phyloP scores from a whole-genome alignment of 2,888 invertebrate genomes.

The Hipparchia semele region DNA sequence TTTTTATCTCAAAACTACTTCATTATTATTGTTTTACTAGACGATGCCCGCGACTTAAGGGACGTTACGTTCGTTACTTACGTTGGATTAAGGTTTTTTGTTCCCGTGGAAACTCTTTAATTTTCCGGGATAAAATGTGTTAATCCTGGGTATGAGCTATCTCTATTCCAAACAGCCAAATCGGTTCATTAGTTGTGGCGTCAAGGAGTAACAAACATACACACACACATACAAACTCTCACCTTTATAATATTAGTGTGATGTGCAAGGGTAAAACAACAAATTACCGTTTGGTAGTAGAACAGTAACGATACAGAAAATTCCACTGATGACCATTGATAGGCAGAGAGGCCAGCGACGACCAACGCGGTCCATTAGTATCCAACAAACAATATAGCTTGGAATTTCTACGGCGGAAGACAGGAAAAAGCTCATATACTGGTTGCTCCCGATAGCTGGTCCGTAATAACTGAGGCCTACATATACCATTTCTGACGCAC shows the following conservation, averaged over 20 bases:
- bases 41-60: no score
- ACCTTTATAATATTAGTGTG: no score
- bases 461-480: slow-evolving; percentile 96
- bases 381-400: slow-evolving; percentile 93
- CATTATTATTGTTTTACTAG: no score
- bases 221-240: no score
- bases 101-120: no score
- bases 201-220: no score
- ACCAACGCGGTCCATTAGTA: slow-evolving; percentile 94
- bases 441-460: slow-evolving; percentile 93
- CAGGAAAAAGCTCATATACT: slow-evolving; percentile 94
- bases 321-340: slow-evolving; percentile 93
- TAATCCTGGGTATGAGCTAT: no score
- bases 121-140: no score
- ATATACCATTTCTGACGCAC: slow-evolving; percentile 96
- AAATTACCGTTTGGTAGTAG: slow-evolving; percentile 88
- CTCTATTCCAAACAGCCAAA: no score
- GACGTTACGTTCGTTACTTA: no score
- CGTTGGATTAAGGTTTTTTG: no score
- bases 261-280: neutral
- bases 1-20: slow-evolving; percentile 13
- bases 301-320: slow-evolving; percentile 93
- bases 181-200: no score
- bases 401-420: slow-evolving; percentile 95
- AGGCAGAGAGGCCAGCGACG: slow-evolving; percentile 94